Evolutionary conservation across 2,797 vertebrate species (phyloP).

Genomic region (Parotocinclus haroldoi): DNA sequence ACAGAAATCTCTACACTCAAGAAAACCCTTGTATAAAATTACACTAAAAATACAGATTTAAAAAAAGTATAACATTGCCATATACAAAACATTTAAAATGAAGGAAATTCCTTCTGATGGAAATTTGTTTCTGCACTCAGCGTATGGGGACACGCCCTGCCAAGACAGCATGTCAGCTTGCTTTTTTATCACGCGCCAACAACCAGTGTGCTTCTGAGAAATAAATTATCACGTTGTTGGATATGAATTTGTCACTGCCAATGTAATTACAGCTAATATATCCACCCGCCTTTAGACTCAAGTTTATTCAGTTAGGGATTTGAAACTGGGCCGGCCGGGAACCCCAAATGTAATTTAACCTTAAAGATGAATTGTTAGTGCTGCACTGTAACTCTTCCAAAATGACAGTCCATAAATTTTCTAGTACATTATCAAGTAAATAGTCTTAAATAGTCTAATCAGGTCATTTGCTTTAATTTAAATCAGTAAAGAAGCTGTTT

Average conservation of each 20-base stretch:
- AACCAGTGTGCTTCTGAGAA: conserved; percentile 41
- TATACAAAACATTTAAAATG: no score
- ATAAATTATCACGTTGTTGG: conserved; percentile 46
- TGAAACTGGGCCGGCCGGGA: conserved; percentile 43
- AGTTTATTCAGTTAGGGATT: conserved; percentile 51
- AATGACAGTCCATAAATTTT: conserved; percentile 54
- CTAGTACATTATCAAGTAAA: conserved; percentile 49
- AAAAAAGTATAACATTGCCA: no score
- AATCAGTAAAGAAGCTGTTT: conserved; percentile 31
- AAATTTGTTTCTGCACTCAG: no score
- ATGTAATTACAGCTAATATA: conserved; percentile 51
- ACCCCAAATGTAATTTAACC: conserved; percentile 51
- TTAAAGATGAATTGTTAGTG: conserved; percentile 51
- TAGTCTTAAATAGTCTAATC: conserved; percentile 43
- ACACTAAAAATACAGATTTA: no score
- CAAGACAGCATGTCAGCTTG: conserved; percentile 23
- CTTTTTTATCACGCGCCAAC: conserved; percentile 46
- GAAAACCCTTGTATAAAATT: no score
- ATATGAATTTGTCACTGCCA: conserved; percentile 51
- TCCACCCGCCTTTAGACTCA: conserved; percentile 40
- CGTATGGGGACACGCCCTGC: conserved; percentile 27
- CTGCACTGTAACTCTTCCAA: conserved; percentile 40
- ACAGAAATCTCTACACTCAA: no score
- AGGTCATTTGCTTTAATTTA: conserved; percentile 46
- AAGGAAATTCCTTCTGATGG: no score